phyloP scores from a whole-genome alignment of 2,797 vertebrate genomes.

The Typhlichthys subterraneus region DNA sequence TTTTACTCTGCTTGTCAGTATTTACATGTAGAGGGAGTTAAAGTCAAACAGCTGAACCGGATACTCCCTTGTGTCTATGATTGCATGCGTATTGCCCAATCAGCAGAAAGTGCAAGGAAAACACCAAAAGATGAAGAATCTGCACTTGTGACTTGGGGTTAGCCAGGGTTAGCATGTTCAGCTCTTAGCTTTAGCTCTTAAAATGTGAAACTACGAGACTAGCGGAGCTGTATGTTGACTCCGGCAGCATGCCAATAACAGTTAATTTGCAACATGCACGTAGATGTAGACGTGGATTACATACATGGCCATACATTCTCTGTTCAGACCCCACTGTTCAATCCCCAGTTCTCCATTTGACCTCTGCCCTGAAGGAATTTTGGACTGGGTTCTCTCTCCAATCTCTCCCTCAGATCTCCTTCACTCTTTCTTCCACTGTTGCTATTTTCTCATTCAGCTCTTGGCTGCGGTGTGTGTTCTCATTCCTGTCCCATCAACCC shows the following conservation, averaged over 20 bases:
- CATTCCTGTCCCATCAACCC: slow-evolving; percentile 73
- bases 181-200: neutral
- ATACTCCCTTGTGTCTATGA: no score
- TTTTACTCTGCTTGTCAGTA: slow-evolving; percentile 29
- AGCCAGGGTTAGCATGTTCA: neutral
- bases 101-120: slow-evolving; percentile 22
- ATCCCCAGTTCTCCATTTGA: neutral
- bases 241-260: slow-evolving; percentile 15
- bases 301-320: slow-evolving; percentile 35
- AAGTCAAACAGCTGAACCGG: neutral
- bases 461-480: slow-evolving; percentile 56
- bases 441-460: slow-evolving; percentile 27
- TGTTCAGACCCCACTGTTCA: neutral
- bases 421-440: slow-evolving; percentile 3
- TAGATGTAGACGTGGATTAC: slow-evolving; percentile 43
- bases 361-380: slow-evolving; percentile 31
- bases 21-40: slow-evolving; percentile 3
- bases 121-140: neutral
- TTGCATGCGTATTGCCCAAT: slow-evolving; percentile 20
- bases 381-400: slow-evolving; percentile 25
- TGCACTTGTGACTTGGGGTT: slow-evolving; percentile 7
- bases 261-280: slow-evolving; percentile 19
- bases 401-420: slow-evolving; percentile 20
- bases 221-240: slow-evolving; percentile 20
- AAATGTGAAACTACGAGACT: slow-evolving; percentile 20